A percentile compares a stretch with the other conserved stretches of the same genome.
phyloP scores from a whole-genome alignment of 2,113 vertebrate species.

The Theropithecus gelada region DNA sequence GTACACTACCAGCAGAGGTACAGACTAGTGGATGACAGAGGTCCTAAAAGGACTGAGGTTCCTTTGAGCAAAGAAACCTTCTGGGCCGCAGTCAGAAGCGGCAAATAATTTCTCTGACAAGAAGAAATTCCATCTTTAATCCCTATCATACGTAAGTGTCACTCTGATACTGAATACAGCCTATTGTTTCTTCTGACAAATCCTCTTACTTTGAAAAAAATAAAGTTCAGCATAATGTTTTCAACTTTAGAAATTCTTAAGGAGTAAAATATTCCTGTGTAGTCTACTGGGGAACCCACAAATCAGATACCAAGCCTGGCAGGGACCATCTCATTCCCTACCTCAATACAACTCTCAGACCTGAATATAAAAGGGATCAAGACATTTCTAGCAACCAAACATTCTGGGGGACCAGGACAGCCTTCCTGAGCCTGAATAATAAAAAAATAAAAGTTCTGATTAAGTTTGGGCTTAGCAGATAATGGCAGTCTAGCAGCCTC shows the following conservation, averaged over 20 bases:
- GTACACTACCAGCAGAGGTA: neutral
- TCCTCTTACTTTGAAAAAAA: conserved; percentile 19
- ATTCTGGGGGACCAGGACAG: neutral
- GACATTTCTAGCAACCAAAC: neutral
- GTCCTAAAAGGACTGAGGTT: conserved; percentile 15
- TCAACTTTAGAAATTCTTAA: conserved; percentile 54
- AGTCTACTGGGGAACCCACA: neutral
- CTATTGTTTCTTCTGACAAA: conserved; percentile 26
- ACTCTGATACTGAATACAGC: neutral
- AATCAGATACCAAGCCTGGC: neutral
- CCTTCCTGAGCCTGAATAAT: neutral
- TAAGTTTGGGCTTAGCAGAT: neutral
- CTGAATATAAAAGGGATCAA: neutral
- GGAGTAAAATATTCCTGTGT: conserved; percentile 36
- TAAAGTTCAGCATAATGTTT: neutral
- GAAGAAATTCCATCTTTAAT: conserved; percentile 10
- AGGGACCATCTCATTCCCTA: neutral
- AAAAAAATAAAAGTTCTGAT: neutral
- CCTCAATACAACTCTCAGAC: neutral
- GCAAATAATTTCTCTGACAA: neutral
- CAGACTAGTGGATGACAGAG: neutral
- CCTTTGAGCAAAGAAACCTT: conserved; percentile 15
- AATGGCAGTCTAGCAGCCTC: neutral
- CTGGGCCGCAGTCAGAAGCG: neutral
- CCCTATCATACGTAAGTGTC: neutral